Evolutionary conservation across 2,797 vertebrate species (phyloP), one percentile per base, ranked within the genome.

Genomic region (Sebastiscus albofasciatus): DNA sequence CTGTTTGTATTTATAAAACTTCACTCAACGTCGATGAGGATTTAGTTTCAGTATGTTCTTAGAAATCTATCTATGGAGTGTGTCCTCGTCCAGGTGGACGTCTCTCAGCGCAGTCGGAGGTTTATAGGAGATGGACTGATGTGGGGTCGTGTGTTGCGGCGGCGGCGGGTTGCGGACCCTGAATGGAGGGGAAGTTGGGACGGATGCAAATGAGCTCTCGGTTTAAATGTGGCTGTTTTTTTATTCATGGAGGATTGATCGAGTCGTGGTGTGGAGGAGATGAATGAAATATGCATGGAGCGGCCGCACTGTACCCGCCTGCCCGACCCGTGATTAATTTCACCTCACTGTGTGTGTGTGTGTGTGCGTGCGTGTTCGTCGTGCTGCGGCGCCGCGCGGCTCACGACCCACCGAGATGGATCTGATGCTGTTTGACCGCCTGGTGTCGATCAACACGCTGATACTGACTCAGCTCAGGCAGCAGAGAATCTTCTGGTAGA

Each of bases 161-260:
- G 33, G 29, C 4, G 39, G 46, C 5, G 18, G 62, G 78, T 73
- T 78, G 56, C 26, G 55, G 34, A 65, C 69, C 67, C 60, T 42
- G 52, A 76, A 46, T n/a, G 62, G 31, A 72, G 58, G 52, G 54
- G 66, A 60, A 66, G 80, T 5, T 33, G 71, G 67, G 81, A 79
- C 14, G 16, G 70, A 86, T 88, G 87, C 72, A 90, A 89, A 92
- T 86, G 42, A 79, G 77, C 24, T 83, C 76, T 84, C 20, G 11
- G 79, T 85, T 89, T 85, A 79, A 86, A 87, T 77, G 77, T 70
- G 76, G 60, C 65, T 83, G 72, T 80, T 87, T 81, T 81, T 86
- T 91, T 85, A 90, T 90, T 91, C 87, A 92, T 89, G 85, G 83
- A 86, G 79, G 90, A 92, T 86, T 91, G 93, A 93, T 90, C 52